Conservation (phyloP, 2,797 vertebrate genomes). For the Alcedo atthis region DNA sequence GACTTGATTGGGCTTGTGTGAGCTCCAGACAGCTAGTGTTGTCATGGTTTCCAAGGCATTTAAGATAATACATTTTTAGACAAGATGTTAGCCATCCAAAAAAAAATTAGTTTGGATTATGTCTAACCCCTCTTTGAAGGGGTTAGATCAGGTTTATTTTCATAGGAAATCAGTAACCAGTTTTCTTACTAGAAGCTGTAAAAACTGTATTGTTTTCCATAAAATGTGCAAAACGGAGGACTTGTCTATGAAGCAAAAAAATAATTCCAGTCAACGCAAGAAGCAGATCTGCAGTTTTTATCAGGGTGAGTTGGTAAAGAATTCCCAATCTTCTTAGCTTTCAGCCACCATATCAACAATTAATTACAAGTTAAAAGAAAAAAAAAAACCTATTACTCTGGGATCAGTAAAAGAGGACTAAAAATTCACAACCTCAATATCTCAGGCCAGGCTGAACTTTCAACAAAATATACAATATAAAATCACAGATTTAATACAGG, state of each 20-base stretch:
- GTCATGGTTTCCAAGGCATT: slow-evolving; percentile 73
- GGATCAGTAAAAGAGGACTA: not conserved
- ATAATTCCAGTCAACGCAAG: not conserved
- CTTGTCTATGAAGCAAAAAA: not conserved
- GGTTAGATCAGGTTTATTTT: slow-evolving; percentile 46
- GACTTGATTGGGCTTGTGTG: slow-evolving; percentile 77
- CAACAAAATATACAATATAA: not conserved
- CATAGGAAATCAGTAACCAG: not conserved
- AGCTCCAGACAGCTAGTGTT: slow-evolving; percentile 69
- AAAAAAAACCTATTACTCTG: not conserved
- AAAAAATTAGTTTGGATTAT: slow-evolving; percentile 53
- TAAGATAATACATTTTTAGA: slow-evolving; percentile 55
- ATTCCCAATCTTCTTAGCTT: not conserved
- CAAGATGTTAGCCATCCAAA: slow-evolving; percentile 63
- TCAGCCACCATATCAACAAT: not conserved
- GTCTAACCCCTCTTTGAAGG: not conserved
- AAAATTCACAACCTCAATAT: not conserved
- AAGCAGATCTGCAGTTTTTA: not conserved
- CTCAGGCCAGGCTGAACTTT: not conserved
- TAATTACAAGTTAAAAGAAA: not conserved
- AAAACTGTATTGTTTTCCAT: slow-evolving; percentile 1
- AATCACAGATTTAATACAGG: not conserved
- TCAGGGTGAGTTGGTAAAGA: not conserved
- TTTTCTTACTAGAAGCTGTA: slow-evolving; percentile 19
- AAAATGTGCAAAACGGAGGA: not conserved